phyloP scores from a whole-genome alignment of 2,888 invertebrate species.

The Aleiodes testaceus region DNA sequence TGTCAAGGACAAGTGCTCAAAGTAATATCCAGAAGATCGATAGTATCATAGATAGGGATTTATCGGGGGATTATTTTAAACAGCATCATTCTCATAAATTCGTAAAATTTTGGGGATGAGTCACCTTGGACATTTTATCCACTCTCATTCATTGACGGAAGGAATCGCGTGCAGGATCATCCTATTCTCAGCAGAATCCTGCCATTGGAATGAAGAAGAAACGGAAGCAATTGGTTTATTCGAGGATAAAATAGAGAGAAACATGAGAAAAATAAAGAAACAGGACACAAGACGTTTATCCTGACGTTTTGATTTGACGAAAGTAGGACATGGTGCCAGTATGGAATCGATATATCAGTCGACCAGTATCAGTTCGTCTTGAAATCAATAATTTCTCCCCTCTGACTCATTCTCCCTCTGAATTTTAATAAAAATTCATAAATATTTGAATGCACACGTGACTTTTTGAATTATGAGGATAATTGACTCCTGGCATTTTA shows the following conservation, averaged over 20 bases:
- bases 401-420: slow-evolving; percentile 1
- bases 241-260: slow-evolving; percentile 9
- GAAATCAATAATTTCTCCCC: slow-evolving; percentile 56
- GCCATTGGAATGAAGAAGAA: slow-evolving; percentile 21
- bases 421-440: slow-evolving; percentile 13
- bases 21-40: neutral
- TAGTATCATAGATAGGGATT: neutral
- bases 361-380: slow-evolving; percentile 64
- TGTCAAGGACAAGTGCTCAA: too few species aligned
- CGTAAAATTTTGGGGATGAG: slow-evolving; percentile 1
- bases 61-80: too few species aligned
- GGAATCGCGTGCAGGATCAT: slow-evolving; percentile 27
- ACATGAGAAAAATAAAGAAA: neutral
- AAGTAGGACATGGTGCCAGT: slow-evolving; percentile 62
- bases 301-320: slow-evolving; percentile 58
- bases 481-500: too few species aligned
- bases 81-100: too few species aligned
- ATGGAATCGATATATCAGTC: slow-evolving; percentile 65
- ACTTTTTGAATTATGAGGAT: too few species aligned
- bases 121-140: slow-evolving; percentile 24
- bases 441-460: too few species aligned
- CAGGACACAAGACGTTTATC: slow-evolving; percentile 45
- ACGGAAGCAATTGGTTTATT: slow-evolving; percentile 16
- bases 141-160: slow-evolving; percentile 21
- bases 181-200: neutral